Base-by-base conservation (phyloP, 2,888 invertebrate genomes). In the Synergus gifuensis region DNA sequence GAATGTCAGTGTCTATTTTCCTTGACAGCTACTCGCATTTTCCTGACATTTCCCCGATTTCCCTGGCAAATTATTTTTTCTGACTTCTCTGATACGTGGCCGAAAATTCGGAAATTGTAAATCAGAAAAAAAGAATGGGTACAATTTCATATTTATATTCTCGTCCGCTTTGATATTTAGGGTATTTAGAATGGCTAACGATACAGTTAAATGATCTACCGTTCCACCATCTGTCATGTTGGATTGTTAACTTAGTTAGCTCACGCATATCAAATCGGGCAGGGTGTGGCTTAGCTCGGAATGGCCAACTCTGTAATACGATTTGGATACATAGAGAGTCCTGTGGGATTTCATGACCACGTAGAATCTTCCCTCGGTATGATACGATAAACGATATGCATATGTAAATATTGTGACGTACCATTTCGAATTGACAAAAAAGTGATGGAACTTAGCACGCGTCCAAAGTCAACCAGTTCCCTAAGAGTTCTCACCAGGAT, bases 361-460 rank as follows among this genome's bases (percentile, higher is more conserved):
- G 81, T 16, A 81, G 82, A 83, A 85, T 86, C 86, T 87, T 88
- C 90, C 89, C 90, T 87, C 83, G 79, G 44, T 85, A 86, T 83
- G 86, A 88, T 88, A 84, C 87, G 84, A 88, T 87, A 89, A 91
- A 88, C 88, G 88, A 90, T 91, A 92, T 91, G 90, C 92, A 91
- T 92, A 92, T 92, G 91, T 91, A 92, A 92, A 92, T 92, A 91
- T 87, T 87, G 87, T 86, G 88, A 90, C 85, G 86, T 87, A 89
- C 88, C 89, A 86, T 88, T 86, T 86, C 88, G 78, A 89, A 90
- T 90, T 78, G 87, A 80, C 83, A 73, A 82, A 84, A 81, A 84
- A 84, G 14, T 69, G 63, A 54, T 54, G 54, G 18, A 54, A 73
- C 73, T 16, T 40, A 36, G 36, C 54, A 58, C 73, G 36, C 54